Percentiles rank a stretch among this genome's conserved stretches.
Conservation (phyloP, 2,797 vertebrate species). For the Crypturellus tataupa region DNA sequence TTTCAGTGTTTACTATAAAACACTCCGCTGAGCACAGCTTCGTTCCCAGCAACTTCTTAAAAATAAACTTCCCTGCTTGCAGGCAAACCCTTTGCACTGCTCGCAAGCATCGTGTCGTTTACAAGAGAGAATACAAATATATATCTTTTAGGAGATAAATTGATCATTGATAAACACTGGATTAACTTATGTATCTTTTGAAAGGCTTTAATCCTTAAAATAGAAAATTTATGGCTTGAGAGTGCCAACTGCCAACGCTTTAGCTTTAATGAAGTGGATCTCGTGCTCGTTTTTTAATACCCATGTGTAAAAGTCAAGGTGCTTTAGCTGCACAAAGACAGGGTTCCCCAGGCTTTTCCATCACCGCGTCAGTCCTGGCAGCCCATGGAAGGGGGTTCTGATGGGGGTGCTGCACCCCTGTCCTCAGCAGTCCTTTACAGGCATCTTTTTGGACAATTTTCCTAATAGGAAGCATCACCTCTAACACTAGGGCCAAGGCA, state of each 20-base stretch:
- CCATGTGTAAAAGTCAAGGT: fast-evolving
- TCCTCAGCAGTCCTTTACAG: too few species aligned
- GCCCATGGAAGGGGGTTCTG: too few species aligned
- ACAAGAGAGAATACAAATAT: not conserved
- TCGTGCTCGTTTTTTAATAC: not conserved
- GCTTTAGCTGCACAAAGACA: not conserved
- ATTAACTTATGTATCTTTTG: not conserved
- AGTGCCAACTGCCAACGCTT: not conserved
- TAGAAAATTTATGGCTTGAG: not conserved
- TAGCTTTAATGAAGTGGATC: conserved; percentile 15
- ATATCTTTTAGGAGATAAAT: not conserved
- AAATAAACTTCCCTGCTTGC: not conserved
- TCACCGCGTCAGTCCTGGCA: too few species aligned
- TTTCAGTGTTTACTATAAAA: not conserved
- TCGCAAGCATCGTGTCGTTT: not conserved
- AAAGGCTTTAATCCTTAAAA: conserved; percentile 29
- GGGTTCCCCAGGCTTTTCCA: not conserved
- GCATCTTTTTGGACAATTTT: too few species aligned
- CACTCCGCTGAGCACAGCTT: not conserved
- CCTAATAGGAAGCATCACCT: too few species aligned
- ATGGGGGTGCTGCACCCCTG: too few species aligned
- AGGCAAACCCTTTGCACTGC: not conserved
- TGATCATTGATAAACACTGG: not conserved
- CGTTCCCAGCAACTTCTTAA: not conserved
- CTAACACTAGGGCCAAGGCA: too few species aligned